Conservation (phyloP, 1,140 invertebrate species). For the Polypedilum pembai region DNA sequence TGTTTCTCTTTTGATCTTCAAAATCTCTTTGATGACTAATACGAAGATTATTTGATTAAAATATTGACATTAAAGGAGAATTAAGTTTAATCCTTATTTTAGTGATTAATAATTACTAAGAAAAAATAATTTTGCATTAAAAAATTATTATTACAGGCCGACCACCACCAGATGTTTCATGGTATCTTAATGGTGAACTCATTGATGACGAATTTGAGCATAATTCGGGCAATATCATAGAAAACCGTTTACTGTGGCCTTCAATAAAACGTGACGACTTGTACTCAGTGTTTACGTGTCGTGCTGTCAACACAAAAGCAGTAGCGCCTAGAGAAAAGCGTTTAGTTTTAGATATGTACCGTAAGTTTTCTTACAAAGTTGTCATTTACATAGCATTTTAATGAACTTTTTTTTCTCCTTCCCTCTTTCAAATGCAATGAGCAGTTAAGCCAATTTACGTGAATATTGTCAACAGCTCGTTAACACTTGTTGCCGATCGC, state of each 20-base stretch:
- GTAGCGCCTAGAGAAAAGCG: constrained; percentile 59
- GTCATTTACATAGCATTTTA: neutral
- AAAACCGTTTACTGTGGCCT: constrained; percentile 63
- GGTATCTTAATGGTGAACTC: constrained; percentile 59
- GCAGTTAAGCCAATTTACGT: constrained; percentile 68
- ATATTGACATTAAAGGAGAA: too few relatives aligned
- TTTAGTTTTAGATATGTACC: constrained; percentile 61
- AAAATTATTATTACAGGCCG: constrained; percentile 42
- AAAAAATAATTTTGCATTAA: neutral
- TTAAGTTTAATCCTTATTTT: too few relatives aligned
- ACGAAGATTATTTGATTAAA: too few relatives aligned
- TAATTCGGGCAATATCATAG: constrained; percentile 65
- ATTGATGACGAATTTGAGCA: constrained; percentile 66
- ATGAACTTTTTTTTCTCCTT: neutral
- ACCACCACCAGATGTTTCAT: constrained; percentile 50
- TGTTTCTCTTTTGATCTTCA: too few relatives aligned
- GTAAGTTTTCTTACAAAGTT: constrained; percentile 51
- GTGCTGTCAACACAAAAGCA: constrained; percentile 65
- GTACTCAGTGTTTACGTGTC: constrained; percentile 66
- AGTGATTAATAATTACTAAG: too few relatives aligned
- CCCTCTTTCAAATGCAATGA: neutral
- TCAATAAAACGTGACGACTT: constrained; percentile 60
- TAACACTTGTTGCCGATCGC: constrained; percentile 59
- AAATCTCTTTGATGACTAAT: too few relatives aligned
- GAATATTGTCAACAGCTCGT: constrained; percentile 52